These are phyloP conservation scores for Apocrypta bakeri DNA, from an alignment of 1,140 invertebrate genomes.

Conservation along the genomic window DNA sequence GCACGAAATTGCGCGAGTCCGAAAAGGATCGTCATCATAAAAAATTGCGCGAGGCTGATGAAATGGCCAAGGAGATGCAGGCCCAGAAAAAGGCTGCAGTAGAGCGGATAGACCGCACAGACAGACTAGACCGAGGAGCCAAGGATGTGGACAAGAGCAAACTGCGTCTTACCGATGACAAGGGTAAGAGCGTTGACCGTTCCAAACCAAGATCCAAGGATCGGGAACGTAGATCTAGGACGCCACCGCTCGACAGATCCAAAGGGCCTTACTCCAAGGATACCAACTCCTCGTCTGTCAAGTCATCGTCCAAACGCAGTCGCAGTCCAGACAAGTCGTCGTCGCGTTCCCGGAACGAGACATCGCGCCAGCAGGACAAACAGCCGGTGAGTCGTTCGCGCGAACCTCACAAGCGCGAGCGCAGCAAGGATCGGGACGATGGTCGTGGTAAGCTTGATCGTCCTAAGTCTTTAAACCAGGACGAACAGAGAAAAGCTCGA, in stretches of 20 bases:
- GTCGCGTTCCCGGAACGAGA: slow-evolving; percentile 59
- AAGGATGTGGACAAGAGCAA: slow-evolving; percentile 67
- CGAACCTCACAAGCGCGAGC: slow-evolving; percentile 67
- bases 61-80: slow-evolving; percentile 55
- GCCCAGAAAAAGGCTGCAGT: slow-evolving; percentile 63
- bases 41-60: slow-evolving; percentile 63
- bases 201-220: slow-evolving; percentile 67
- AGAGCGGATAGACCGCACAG: slow-evolving; percentile 8
- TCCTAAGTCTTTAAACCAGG: slow-evolving; percentile 59
- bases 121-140: slow-evolving; percentile 52
- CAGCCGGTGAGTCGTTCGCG: slow-evolving; percentile 62
- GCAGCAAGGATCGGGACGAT: slow-evolving; percentile 66
- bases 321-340: slow-evolving; percentile 70
- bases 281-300: slow-evolving; percentile 39
- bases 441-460: slow-evolving; percentile 57
- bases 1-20: slow-evolving; percentile 57
- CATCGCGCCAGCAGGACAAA: slow-evolving; percentile 67
- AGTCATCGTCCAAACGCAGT: slow-evolving; percentile 60
- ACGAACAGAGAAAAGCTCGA: slow-evolving; percentile 63
- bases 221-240: slow-evolving; percentile 68
- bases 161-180: slow-evolving; percentile 61
- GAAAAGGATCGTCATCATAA: slow-evolving; percentile 67
- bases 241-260: slow-evolving; percentile 63
- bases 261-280: slow-evolving; percentile 59
- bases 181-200: slow-evolving; percentile 63